Conservation (phyloP, 2,797 vertebrate species). For the Phoeniculus purpureus region DNA sequence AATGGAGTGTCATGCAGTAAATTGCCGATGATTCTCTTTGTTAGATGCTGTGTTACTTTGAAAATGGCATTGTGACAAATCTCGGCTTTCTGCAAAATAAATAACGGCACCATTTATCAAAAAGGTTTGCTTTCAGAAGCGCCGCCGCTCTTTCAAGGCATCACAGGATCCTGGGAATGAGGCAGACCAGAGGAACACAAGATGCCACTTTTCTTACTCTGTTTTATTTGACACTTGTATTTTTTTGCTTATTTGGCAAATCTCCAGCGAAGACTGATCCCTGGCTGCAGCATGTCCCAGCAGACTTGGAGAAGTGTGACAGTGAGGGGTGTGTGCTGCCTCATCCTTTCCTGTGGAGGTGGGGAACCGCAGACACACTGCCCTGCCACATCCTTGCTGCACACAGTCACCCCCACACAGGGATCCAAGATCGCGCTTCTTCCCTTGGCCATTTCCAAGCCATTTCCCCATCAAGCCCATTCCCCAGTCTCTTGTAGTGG, state of each 20-base stretch:
- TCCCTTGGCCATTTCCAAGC: too few relatives aligned
- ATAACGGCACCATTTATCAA: constrained; percentile 54
- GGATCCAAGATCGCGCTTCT: neutral
- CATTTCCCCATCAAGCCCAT: neutral
- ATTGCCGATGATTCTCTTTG: constrained; percentile 31
- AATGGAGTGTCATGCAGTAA: constrained; percentile 42
- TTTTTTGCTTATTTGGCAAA: constrained; percentile 11
- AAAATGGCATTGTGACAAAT: neutral
- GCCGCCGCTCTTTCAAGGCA: neutral
- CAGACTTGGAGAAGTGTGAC: neutral
- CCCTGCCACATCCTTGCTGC: neutral
- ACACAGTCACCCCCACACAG: accelerated
- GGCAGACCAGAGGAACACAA: neutral
- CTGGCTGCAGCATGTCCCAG: neutral
- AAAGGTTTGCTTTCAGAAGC: constrained; percentile 39
- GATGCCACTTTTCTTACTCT: neutral
- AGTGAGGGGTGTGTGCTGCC: neutral
- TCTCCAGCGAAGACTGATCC: neutral
- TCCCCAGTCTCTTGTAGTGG: neutral
- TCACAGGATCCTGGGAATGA: neutral
- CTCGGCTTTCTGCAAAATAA: constrained; percentile 54
- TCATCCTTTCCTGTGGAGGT: neutral
- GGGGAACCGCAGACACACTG: neutral
- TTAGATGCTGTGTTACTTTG: constrained; percentile 47
- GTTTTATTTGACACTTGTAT: constrained; percentile 36